These are phyloP conservation scores for Catharus ustulatus DNA, from an alignment of 2,797 vertebrate genomes.

Conservation along the genomic window DNA sequence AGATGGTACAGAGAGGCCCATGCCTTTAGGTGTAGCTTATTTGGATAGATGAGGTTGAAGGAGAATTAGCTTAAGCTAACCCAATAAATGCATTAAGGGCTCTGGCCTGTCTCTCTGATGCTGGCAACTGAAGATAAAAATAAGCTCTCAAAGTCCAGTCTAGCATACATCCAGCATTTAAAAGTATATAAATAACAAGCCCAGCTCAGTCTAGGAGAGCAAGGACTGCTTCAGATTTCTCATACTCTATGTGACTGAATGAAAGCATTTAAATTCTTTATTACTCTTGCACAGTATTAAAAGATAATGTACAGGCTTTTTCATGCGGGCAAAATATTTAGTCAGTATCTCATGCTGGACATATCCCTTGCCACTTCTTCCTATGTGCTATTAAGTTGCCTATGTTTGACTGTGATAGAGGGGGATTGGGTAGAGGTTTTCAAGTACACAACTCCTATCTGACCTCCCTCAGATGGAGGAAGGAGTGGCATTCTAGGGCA, in stretches of 20 bases:
- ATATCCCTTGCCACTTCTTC: not conserved
- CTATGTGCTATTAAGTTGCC: not conserved
- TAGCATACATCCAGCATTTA: not conserved
- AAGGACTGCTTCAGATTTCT: not conserved
- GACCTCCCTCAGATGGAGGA: not conserved
- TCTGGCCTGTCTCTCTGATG: not conserved
- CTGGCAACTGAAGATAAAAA: not conserved
- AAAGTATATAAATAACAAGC: not conserved
- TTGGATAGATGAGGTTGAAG: not conserved
- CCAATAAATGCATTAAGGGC: not conserved
- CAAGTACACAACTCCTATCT: not conserved
- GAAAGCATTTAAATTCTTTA: not conserved
- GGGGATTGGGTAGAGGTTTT: not conserved
- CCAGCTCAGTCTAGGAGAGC: not conserved
- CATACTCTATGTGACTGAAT: not conserved
- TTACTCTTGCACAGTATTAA: not conserved
- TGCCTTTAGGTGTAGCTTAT: not conserved
- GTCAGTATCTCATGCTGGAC: not conserved
- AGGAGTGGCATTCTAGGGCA: not conserved
- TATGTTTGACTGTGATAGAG: accelerated
- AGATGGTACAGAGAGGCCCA: not conserved
- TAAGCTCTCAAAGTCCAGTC: not conserved
- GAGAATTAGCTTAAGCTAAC: not conserved
- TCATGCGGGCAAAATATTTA: not conserved
- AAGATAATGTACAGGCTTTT: not conserved